Evolutionary conservation across 2,797 vertebrate species (phyloP).

Genomic region (Steatocranus sp.): DNA sequence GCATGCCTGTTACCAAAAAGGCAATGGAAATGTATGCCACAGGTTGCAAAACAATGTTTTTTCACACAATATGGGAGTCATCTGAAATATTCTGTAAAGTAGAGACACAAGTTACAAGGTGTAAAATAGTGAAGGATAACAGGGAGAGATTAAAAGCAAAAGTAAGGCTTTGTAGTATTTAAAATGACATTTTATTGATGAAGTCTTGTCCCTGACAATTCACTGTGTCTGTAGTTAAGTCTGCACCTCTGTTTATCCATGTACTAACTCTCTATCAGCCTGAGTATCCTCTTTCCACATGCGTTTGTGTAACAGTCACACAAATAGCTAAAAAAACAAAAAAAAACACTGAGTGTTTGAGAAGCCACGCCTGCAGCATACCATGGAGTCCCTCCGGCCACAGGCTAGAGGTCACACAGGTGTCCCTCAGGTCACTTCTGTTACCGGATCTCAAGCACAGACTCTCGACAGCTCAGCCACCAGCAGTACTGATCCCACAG

Average conservation of each 20-base stretch:
- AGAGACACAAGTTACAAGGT: background rate
- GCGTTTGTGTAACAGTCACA: background rate
- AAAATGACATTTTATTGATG: background rate
- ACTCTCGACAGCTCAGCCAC: background rate
- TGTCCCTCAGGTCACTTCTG: conserved; percentile 45
- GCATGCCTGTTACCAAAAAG: background rate
- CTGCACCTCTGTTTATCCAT: background rate
- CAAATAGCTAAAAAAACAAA: background rate
- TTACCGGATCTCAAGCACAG: conserved; percentile 2
- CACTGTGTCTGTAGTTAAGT: background rate
- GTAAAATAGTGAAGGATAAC: background rate
- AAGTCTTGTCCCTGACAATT: background rate
- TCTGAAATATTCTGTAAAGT: background rate
- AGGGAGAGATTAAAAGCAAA: background rate
- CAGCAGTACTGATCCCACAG: background rate
- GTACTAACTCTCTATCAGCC: background rate
- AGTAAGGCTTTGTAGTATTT: background rate
- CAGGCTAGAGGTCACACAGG: conserved; percentile 60
- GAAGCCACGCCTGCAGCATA: background rate
- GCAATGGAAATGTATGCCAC: background rate
- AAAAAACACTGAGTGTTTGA: background rate
- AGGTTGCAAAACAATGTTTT: background rate
- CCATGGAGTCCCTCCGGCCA: background rate
- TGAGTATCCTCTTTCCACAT: background rate
- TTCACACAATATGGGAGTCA: background rate